phyloP scores from a whole-genome alignment of 1,140 invertebrate genomes.

The Drosophila persimilis region DNA sequence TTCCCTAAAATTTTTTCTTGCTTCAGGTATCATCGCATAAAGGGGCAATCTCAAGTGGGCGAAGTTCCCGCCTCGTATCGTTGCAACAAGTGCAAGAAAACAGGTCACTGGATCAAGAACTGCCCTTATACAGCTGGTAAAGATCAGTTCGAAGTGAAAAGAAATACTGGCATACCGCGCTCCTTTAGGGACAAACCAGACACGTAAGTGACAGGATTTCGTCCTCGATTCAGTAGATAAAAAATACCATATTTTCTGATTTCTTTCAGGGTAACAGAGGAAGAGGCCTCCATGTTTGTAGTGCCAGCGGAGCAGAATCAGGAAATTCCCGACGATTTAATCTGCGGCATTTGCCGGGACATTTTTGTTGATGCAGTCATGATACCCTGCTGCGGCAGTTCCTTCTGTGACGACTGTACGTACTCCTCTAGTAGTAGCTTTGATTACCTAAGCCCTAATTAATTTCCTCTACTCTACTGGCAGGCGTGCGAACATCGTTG shows the following conservation, averaged over 20 bases:
- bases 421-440: constrained; percentile 75
- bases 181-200: constrained; percentile 93
- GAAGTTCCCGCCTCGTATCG: constrained; percentile 94
- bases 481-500: constrained; percentile 93
- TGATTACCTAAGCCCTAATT: constrained; percentile 14
- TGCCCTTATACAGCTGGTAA: constrained; percentile 88
- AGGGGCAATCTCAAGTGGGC: constrained; percentile 93
- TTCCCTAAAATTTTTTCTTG: not conserved
- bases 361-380: constrained; percentile 97
- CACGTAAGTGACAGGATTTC: constrained; percentile 36
- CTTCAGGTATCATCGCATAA: constrained; percentile 92
- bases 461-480: not conserved
- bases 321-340: constrained; percentile 94
- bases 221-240: not conserved
- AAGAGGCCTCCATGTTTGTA: constrained; percentile 48
- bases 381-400: constrained; percentile 98
- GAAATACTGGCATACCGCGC: constrained; percentile 98
- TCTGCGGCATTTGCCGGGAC: constrained; percentile 96
- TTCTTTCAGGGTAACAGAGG: constrained; percentile 42
- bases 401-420: constrained; percentile 98
- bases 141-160: constrained; percentile 90
- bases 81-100: constrained; percentile 96
- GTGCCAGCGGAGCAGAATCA: constrained; percentile 71
- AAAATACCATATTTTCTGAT: not conserved
- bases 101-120: constrained; percentile 98